Conservation (phyloP, 2,797 vertebrate species). For the Sandelia bainsii region DNA sequence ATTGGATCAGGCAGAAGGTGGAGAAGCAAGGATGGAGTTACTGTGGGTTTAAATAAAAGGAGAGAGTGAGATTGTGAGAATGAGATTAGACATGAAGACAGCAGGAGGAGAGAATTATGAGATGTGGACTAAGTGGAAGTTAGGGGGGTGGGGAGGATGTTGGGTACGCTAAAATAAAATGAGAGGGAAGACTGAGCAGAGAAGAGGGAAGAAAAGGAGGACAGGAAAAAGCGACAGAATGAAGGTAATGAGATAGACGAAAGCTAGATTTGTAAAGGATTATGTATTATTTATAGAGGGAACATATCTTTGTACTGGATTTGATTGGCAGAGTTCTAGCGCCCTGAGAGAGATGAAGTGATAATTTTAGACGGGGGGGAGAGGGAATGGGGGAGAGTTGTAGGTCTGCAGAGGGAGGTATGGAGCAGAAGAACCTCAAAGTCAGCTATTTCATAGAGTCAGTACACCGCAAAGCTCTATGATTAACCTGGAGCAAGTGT, state of each 20-base stretch:
- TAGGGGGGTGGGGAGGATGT: not conserved
- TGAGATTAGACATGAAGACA: conserved; percentile 62
- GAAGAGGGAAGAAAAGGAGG: conserved; percentile 39
- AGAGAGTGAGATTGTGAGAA: conserved; percentile 54
- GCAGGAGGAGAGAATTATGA: conserved; percentile 51
- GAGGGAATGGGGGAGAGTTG: conserved; percentile 29
- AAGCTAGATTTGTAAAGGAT: conserved; percentile 79
- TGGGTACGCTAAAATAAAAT: conserved; percentile 28
- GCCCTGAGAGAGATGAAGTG: conserved; percentile 75
- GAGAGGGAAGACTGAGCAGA: conserved; percentile 23
- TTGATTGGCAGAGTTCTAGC: conserved; percentile 80
- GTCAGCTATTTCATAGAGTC: conserved; percentile 74
- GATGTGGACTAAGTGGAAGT: conserved; percentile 45
- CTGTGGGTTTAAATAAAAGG: conserved; percentile 60
- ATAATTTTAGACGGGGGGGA: conserved; percentile 80
- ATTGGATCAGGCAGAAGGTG: conserved; percentile 65
- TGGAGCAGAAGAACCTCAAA: conserved; percentile 67
- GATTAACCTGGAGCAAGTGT: conserved; percentile 78
- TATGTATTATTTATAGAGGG: conserved; percentile 85
- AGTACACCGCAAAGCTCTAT: conserved; percentile 62
- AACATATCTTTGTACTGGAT: conserved; percentile 52
- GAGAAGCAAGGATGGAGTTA: conserved; percentile 57
- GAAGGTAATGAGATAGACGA: conserved; percentile 77
- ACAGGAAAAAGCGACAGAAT: conserved; percentile 54
- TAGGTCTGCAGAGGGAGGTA: conserved; percentile 50